phyloP scores from a whole-genome alignment of 2,888 invertebrate species.

The Agonum fuliginosum region DNA sequence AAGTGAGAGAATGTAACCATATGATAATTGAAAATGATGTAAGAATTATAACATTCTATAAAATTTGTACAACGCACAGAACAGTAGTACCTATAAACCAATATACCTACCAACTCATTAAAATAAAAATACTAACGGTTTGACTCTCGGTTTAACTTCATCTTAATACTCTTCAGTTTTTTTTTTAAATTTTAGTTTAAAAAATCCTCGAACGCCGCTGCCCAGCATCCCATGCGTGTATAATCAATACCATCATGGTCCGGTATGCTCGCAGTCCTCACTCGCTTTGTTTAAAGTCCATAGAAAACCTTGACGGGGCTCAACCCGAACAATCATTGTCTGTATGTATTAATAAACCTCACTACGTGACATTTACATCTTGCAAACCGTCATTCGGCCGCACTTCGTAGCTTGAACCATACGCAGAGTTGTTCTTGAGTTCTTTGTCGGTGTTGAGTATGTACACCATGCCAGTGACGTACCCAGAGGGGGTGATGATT shows the following conservation, averaged over 20 bases:
- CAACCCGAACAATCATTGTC: constrained; percentile 49
- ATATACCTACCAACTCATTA: no score
- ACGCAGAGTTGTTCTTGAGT: background rate
- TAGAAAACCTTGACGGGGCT: constrained; percentile 52
- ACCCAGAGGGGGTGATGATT: no score
- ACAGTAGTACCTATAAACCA: no score
- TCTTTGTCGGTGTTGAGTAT: constrained; percentile 19
- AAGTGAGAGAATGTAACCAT: no score
- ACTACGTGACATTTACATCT: constrained; percentile 42
- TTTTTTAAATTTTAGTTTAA: no score
- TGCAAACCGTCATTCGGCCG: constrained; percentile 7
- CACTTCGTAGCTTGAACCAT: background rate
- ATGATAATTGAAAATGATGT: no score
- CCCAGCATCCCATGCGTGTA: constrained; percentile 64
- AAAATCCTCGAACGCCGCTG: constrained; percentile 61
- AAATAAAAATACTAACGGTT: no score
- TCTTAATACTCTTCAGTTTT: no score
- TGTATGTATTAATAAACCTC: constrained; percentile 55
- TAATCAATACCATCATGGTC: constrained; percentile 66
- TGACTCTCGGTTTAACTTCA: no score
- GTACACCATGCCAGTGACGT: no score
- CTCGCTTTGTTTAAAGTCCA: constrained; percentile 64
- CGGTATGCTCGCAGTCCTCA: constrained; percentile 64
- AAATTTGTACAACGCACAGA: no score
- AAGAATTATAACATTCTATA: no score